Conservation (phyloP, 2,113 vertebrate species). For the Cochlearius cochlearius region DNA sequence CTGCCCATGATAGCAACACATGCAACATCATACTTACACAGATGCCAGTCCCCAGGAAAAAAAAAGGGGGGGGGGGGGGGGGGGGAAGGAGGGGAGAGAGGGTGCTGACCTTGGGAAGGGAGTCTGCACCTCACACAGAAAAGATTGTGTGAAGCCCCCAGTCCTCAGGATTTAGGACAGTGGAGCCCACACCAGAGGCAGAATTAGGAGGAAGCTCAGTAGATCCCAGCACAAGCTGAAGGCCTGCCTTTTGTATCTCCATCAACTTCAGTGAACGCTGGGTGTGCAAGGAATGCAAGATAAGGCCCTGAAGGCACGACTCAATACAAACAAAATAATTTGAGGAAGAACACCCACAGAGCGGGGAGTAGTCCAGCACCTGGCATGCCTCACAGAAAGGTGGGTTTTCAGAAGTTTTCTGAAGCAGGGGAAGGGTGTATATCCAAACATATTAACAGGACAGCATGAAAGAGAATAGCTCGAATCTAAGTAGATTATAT, state of each 20-base stretch:
- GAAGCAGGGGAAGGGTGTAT: slow-evolving; percentile 28
- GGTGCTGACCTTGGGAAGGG: neutral
- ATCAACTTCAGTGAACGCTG: neutral
- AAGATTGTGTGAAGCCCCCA: neutral
- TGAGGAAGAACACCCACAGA: slow-evolving; percentile 57
- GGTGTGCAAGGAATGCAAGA: slow-evolving; percentile 24
- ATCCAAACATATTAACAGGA: slow-evolving; percentile 49
- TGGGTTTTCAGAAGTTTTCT: slow-evolving; percentile 58
- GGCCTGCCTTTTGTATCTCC: slow-evolving; percentile 10
- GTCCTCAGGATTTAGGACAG: neutral
- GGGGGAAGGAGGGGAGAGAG: accelerated
- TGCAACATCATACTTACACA: neutral
- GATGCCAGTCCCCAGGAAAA: too few species aligned
- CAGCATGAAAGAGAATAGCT: slow-evolving; percentile 53
- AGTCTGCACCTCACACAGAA: neutral
- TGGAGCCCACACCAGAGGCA: neutral
- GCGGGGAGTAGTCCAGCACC: slow-evolving; percentile 31
- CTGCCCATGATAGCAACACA: neutral
- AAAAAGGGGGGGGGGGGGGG: too few species aligned
- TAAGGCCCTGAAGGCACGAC: neutral
- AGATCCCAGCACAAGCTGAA: neutral
- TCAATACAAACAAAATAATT: slow-evolving; percentile 55
- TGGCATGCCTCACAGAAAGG: slow-evolving; percentile 49
- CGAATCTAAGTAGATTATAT: slow-evolving; percentile 26
- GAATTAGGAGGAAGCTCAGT: neutral